Conservation (phyloP, 2,113 vertebrate species). For the Brachyistius frenatus region DNA sequence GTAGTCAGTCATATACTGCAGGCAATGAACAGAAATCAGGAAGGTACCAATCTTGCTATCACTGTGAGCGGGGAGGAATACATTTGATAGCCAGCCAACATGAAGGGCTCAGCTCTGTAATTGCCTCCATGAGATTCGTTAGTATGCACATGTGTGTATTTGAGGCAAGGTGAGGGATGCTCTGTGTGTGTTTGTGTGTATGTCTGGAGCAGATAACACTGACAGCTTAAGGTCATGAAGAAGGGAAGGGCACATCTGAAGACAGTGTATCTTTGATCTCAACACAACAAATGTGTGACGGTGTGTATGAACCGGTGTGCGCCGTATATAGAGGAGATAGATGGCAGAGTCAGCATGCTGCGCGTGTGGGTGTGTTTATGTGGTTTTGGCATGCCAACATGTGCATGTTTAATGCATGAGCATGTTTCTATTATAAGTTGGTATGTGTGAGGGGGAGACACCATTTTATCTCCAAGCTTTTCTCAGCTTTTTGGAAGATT, state of each 20-base stretch:
- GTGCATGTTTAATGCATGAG: slow-evolving; percentile 64
- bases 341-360: slow-evolving; percentile 44
- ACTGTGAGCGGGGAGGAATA: slow-evolving; percentile 40
- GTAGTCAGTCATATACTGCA: slow-evolving; percentile 5
- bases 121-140: slow-evolving; percentile 68
- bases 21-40: slow-evolving; percentile 8
- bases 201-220: slow-evolving; percentile 72
- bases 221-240: slow-evolving; percentile 80
- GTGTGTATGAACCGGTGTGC: slow-evolving; percentile 41
- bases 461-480: slow-evolving; percentile 8
- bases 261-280: slow-evolving; percentile 74
- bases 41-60: slow-evolving; percentile 30
- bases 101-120: slow-evolving; percentile 70
- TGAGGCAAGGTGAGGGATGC: slow-evolving; percentile 44
- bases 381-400: slow-evolving; percentile 22
- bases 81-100: slow-evolving; percentile 69
- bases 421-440: slow-evolving; percentile 29
- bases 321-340: slow-evolving; percentile 24
- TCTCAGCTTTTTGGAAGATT: slow-evolving; percentile 37
- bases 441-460: slow-evolving; percentile 1
- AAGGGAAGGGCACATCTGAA: slow-evolving; percentile 78
- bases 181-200: slow-evolving; percentile 51
- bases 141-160: slow-evolving; percentile 55
- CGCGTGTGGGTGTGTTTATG: slow-evolving; percentile 46
- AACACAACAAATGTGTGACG: slow-evolving; percentile 50